Base-by-base conservation (phyloP, 1,140 invertebrate genomes). In the Notospermus geniculatus region DNA sequence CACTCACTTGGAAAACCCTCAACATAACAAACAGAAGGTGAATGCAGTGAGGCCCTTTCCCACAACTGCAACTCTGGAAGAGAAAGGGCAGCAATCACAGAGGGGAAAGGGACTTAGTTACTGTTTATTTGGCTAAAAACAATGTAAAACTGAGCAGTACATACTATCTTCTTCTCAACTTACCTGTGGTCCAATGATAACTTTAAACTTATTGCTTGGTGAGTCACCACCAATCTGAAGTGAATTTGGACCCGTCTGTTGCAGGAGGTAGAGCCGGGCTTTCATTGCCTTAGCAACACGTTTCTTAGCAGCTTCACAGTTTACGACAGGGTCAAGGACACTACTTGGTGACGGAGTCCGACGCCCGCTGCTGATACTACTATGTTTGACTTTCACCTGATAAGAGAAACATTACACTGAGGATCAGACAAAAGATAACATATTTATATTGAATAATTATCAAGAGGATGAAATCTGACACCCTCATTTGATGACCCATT, bases 1-100 rank as follows among this genome's bases (percentile, higher is more conserved):
- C 76, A 29, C 71, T 67, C 4, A 84, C 75, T 69, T 83, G 77
- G 62, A 84, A 81, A 13, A 84, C 83, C 43, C 81, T 63, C 52
- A 83, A 70, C 82, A 84, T 83, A 25, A 84, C 79, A 71, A 84
- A 84, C 55, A 84, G 63, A 2, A 84, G 68, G 71, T 84, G 83
- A 28, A 83, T 76, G 68, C 83, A 84, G 59, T 80, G 76, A 22
- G 80, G 76, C 9, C 77, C 75, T 50, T 74, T 73, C n/a, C 80
- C 79, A 76, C 83, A 84, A 41, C 73, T 81, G 61, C 83, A 84
- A 19, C 74, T 80, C 82, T 83, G 71, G 0, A 76, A 78, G 36
- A 43, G 57, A 67, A 36, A 36, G n/a, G n/a, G n/a, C n/a, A n/a
- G n/a, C n/a, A n/a, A n/a, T n/a, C n/a, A n/a, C n/a, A n/a, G n/a